Evolutionary conservation across 2,888 invertebrate genomes (phyloP).

Genomic region (Lamellibrachia columna): DNA sequence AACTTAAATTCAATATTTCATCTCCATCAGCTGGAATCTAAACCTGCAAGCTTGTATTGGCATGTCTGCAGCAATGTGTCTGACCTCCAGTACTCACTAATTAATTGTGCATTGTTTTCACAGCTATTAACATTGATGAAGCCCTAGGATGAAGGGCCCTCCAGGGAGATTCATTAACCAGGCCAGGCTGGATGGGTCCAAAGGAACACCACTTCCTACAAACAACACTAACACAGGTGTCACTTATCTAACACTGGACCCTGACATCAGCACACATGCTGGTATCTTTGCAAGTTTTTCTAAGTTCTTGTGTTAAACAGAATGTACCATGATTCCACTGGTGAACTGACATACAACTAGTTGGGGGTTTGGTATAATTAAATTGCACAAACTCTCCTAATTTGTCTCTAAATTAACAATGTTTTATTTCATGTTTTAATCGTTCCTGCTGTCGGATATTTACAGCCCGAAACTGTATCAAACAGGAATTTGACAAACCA

Average conservation of each 20-base stretch:
- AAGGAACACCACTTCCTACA: background rate
- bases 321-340: too few relatives aligned
- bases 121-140: background rate
- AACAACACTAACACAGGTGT: background rate
- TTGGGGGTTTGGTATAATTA: too few relatives aligned
- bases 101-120: slow-evolving; percentile 9
- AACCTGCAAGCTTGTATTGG: background rate
- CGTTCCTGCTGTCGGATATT: too few relatives aligned
- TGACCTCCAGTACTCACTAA: background rate
- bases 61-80: background rate
- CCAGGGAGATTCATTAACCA: background rate
- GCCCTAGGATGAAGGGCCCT: background rate
- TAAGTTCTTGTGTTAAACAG: background rate
- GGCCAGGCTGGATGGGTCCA: background rate
- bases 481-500: too few relatives aligned
- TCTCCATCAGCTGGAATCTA: background rate
- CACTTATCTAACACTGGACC: background rate
- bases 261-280: background rate
- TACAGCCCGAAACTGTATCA: too few relatives aligned
- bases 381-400: too few relatives aligned
- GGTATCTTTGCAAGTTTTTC: slow-evolving; percentile 3
- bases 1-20: background rate
- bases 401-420: too few relatives aligned
- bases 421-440: too few relatives aligned
- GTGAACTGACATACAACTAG: too few relatives aligned